phyloP scores from a whole-genome alignment of 1,140 invertebrate species.

The Macrobrachium rosenbergii region DNA sequence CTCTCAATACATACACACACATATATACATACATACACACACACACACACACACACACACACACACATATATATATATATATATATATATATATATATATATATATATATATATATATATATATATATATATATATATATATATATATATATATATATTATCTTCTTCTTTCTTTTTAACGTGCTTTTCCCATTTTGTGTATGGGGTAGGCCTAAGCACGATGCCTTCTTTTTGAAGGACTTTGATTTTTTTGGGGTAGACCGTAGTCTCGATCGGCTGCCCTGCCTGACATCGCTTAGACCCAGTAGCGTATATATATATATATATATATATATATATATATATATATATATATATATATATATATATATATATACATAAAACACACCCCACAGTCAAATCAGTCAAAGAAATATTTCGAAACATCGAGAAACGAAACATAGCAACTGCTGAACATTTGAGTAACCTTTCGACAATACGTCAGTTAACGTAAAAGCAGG shows the following conservation, averaged over 20 bases:
- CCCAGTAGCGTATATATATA: too few species aligned
- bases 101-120: constrained; percentile 12
- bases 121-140: constrained; percentile 21
- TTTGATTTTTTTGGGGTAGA: too few species aligned
- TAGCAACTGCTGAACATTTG: too few species aligned
- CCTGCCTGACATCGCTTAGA: too few species aligned
- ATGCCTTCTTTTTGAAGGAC: too few species aligned
- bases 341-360: background rate
- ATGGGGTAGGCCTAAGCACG: too few species aligned
- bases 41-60: background rate
- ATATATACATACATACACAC: background rate
- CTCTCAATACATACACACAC: background rate
- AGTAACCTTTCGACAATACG: too few species aligned
- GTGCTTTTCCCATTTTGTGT: too few species aligned
- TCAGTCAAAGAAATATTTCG: background rate
- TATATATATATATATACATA: background rate
- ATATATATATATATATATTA: constrained; percentile 11
- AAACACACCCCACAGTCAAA: background rate
- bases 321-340: constrained; percentile 19
- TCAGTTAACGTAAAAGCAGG: too few species aligned
- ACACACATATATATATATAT: background rate
- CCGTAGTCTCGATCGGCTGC: too few species aligned
- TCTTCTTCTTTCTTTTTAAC: too few species aligned
- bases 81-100: background rate
- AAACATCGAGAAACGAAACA: too few species aligned